Conservation (phyloP, 2,797 vertebrate genomes). For the Streptopelia turtur region DNA sequence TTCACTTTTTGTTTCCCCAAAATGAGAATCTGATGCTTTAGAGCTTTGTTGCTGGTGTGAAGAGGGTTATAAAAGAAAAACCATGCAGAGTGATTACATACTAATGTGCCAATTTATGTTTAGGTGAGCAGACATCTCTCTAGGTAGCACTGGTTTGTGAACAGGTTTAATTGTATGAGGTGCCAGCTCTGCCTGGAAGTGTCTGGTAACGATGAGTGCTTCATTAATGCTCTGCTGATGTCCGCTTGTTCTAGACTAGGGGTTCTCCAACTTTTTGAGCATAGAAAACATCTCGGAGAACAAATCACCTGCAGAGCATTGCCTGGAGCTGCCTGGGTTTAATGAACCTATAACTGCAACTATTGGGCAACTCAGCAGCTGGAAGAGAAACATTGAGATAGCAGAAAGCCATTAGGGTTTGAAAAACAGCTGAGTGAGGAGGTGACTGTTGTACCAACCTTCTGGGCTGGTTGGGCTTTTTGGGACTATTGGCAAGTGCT, state of each 20-base stretch:
- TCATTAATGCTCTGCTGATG: conserved; percentile 3
- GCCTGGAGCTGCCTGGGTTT: background rate
- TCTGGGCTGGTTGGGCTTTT: background rate
- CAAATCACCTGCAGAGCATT: background rate
- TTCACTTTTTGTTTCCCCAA: background rate
- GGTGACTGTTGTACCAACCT: background rate
- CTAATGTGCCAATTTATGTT: conserved; percentile 14
- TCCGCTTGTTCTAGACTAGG: background rate
- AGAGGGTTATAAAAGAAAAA: conserved; percentile 35
- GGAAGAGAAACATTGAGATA: background rate
- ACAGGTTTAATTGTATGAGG: conserved; percentile 24
- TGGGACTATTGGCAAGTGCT: background rate
- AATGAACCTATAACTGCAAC: background rate
- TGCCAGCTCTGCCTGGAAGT: conserved; percentile 18
- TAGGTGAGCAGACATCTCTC: conserved; percentile 17
- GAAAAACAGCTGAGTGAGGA: background rate
- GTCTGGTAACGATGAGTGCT: background rate
- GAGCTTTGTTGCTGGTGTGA: background rate
- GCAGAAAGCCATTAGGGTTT: background rate
- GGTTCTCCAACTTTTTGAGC: background rate
- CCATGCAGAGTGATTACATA: background rate
- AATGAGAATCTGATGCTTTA: conserved; percentile 24
- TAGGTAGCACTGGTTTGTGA: conserved; percentile 38
- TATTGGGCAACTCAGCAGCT: background rate
- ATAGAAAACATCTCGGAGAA: background rate